Percentiles rank a stretch among this genome's conserved stretches.
Conservation (phyloP, 2,797 vertebrate genomes). For the Myotis planiceps region DNA sequence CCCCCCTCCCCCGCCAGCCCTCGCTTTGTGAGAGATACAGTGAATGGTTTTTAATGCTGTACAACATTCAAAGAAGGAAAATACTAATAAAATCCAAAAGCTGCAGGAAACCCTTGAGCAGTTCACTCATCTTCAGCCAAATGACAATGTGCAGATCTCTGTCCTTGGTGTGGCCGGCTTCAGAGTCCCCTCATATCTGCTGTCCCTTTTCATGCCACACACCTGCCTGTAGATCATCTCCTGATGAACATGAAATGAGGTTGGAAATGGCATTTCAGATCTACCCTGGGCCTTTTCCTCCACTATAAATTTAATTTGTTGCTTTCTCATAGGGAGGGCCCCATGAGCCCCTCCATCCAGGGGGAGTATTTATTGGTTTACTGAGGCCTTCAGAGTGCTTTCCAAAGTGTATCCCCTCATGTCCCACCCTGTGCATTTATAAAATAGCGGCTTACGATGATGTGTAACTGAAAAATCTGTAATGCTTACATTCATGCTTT, state of each 20-base stretch:
- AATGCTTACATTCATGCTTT: neutral
- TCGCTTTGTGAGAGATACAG: neutral
- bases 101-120: neutral
- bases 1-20: rapidly evolving
- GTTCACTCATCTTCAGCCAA: neutral
- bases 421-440: neutral
- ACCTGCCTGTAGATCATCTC: neutral
- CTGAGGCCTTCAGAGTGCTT: neutral
- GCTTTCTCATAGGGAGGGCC: neutral
- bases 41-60: neutral
- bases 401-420: neutral
- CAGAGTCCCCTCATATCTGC: neutral
- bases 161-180: rapidly evolving
- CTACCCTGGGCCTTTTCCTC: neutral
- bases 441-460: neutral
- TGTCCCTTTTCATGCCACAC: neutral
- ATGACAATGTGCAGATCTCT: rapidly evolving
- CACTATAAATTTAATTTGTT: neutral
- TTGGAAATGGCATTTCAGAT: neutral
- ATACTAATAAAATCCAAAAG: neutral
- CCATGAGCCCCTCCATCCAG: neutral
- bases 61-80: neutral
- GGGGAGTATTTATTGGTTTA: neutral
- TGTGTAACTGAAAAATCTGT: constrained; percentile 9
- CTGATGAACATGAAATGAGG: neutral